These are phyloP conservation scores for Spodoptera littoralis DNA, from an alignment of 2,888 invertebrate genomes.

Conservation along the genomic window DNA sequence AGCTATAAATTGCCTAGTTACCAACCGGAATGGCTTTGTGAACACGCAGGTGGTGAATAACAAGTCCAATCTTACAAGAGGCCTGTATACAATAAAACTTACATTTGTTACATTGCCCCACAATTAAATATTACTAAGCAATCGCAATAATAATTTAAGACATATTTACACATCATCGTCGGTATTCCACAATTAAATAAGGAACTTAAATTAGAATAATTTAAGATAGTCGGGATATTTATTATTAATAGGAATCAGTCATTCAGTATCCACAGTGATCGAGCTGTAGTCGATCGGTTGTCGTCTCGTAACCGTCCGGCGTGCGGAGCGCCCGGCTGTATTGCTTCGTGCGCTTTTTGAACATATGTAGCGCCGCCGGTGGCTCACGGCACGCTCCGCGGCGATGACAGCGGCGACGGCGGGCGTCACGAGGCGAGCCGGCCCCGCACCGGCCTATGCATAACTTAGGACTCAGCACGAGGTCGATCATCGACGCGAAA, in stretches of 20 bases:
- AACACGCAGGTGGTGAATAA: slow-evolving; percentile 88
- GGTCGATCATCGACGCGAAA: slow-evolving; percentile 66
- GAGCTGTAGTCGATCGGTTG: slow-evolving; percentile 71
- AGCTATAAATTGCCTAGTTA: slow-evolving; percentile 87
- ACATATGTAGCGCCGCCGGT: slow-evolving; percentile 63
- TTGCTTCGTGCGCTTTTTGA: slow-evolving; percentile 54
- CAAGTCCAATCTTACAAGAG: slow-evolving; percentile 83
- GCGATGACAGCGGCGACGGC: slow-evolving; percentile 45
- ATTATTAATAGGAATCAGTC: slow-evolving; percentile 88
- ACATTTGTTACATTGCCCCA: slow-evolving; percentile 75
- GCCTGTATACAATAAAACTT: slow-evolving; percentile 71
- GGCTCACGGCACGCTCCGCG: slow-evolving; percentile 40
- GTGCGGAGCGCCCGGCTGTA: slow-evolving; percentile 45
- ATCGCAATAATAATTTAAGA: slow-evolving; percentile 86
- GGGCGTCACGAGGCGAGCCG: slow-evolving; percentile 29
- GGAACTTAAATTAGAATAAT: slow-evolving; percentile 86
- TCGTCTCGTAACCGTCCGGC: slow-evolving; percentile 67
- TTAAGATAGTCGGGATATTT: slow-evolving; percentile 83
- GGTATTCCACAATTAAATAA: slow-evolving; percentile 83
- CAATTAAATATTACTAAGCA: slow-evolving; percentile 82
- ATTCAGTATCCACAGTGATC: slow-evolving; percentile 80
- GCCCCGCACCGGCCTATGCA: slow-evolving; percentile 54
- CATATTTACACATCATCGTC: slow-evolving; percentile 84
- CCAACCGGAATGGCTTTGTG: slow-evolving; percentile 87
- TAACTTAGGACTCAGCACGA: slow-evolving; percentile 53